These are phyloP conservation scores for Cyanoliseus patagonus DNA, from an alignment of 2,113 vertebrate species.

Conservation along the genomic window DNA sequence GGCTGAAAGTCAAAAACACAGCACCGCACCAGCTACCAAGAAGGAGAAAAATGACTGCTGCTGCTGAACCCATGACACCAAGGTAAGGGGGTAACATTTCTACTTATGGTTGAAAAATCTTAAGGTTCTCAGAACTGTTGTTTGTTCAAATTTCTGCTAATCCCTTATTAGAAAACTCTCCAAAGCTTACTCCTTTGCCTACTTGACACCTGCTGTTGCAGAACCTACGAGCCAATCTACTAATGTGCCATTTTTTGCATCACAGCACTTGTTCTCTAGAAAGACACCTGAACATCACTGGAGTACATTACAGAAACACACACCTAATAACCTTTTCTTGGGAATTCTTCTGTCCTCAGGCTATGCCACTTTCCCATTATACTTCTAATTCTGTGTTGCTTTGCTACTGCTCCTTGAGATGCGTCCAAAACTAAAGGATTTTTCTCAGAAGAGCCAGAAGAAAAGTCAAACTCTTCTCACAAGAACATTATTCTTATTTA, in stretches of 20 bases:
- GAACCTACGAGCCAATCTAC: not conserved
- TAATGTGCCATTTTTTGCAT: not conserved
- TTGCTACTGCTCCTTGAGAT: not conserved
- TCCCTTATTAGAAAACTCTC: not conserved
- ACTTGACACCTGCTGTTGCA: not conserved
- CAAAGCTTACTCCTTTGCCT: not conserved
- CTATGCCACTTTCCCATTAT: too few species aligned
- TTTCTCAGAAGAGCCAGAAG: not conserved
- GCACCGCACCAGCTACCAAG: too few species aligned
- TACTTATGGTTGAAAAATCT: not conserved
- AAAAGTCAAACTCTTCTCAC: not conserved
- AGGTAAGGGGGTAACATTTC: not conserved
- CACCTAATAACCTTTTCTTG: not conserved
- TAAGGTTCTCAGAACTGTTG: not conserved
- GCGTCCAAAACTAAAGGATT: not conserved
- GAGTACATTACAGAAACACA: not conserved
- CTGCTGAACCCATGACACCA: too few species aligned
- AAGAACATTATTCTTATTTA: not conserved
- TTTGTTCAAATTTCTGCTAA: not conserved
- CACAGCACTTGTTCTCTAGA: not conserved
- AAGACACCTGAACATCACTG: not conserved
- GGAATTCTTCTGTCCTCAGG: not conserved
- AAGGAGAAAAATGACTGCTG: too few species aligned
- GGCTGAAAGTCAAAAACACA: too few species aligned
- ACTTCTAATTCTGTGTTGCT: not conserved